A percentile compares a stretch with the other conserved stretches of the same genome.
These are phyloP conservation scores for Cephalopterus ornatus DNA, from an alignment of 2,113 vertebrate genomes.

Conservation along the genomic window DNA sequence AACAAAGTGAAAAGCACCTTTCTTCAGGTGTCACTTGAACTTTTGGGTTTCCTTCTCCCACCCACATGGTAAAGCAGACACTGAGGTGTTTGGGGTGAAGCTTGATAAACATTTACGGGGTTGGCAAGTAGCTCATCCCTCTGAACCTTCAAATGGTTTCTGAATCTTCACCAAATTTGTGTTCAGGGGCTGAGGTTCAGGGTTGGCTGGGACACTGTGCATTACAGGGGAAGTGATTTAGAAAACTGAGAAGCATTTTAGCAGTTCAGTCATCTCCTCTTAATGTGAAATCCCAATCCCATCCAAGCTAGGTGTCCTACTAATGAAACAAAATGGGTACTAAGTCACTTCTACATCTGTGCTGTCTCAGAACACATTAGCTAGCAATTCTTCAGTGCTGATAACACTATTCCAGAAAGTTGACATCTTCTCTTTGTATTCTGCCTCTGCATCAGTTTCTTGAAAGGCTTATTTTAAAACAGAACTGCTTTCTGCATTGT, in stretches of 20 bases:
- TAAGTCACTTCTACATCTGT: not conserved
- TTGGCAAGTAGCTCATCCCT: not conserved
- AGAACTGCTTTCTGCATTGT: not conserved
- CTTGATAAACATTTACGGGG: not conserved
- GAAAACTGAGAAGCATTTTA: not conserved
- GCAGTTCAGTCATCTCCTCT: not conserved
- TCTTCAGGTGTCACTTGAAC: not conserved
- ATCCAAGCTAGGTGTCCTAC: not conserved
- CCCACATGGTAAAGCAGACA: not conserved
- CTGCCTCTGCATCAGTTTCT: not conserved
- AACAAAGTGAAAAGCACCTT: not conserved
- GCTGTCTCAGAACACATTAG: not conserved
- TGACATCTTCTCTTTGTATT: not conserved
- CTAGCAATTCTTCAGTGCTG: not conserved
- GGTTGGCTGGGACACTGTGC: not conserved
- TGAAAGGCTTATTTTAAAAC: not conserved
- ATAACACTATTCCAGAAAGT: not conserved
- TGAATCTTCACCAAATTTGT: not conserved
- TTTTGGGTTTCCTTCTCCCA: not conserved
- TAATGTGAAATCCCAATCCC: not conserved
- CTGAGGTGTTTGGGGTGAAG: not conserved
- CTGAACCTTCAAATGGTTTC: not conserved
- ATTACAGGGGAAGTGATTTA: not conserved
- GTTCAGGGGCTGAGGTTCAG: not conserved
- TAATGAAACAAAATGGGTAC: not conserved